Evolutionary conservation across 1,140 invertebrate species (phyloP).

Genomic region (Rhopalosiphum maidis): DNA sequence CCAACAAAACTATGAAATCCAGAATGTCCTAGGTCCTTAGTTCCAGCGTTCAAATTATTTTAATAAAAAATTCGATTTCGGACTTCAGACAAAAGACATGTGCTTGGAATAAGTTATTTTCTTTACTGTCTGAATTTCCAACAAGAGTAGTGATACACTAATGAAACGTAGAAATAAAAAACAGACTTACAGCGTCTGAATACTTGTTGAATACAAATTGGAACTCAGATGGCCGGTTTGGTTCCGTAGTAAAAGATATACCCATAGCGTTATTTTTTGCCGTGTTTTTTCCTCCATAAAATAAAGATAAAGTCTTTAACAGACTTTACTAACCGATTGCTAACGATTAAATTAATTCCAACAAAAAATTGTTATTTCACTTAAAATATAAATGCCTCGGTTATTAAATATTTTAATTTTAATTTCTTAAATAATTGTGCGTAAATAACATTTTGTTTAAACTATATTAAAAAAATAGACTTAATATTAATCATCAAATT

Average conservation of each 20-base stretch:
- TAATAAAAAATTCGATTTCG: conserved; percentile 36
- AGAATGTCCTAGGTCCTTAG: not conserved
- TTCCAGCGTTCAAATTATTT: not conserved
- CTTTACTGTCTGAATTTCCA: not conserved
- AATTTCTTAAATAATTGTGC: not conserved
- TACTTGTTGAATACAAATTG: conserved; percentile 57
- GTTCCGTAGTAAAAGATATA: not conserved
- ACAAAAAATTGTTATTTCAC: not conserved
- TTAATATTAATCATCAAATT: not conserved
- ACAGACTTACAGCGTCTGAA: conserved; percentile 24
- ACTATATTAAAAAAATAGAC: not conserved
- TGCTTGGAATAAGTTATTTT: conserved; percentile 42
- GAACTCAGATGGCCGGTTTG: conserved; percentile 41
- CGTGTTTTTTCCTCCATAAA: not conserved
- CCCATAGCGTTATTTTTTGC: conserved; percentile 30
- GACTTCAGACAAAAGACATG: conserved; percentile 17
- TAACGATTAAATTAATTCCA: not conserved
- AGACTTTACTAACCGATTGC: not conserved
- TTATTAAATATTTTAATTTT: not conserved
- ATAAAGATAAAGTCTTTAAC: not conserved
- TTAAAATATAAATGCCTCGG: not conserved
- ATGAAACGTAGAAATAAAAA: conserved; percentile 41
- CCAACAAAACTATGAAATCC: conserved; percentile 5
- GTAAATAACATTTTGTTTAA: not conserved
- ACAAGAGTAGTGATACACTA: conserved; percentile 35